phyloP scores from a whole-genome alignment of 2,113 vertebrate species.

The Microtus oregoni region DNA sequence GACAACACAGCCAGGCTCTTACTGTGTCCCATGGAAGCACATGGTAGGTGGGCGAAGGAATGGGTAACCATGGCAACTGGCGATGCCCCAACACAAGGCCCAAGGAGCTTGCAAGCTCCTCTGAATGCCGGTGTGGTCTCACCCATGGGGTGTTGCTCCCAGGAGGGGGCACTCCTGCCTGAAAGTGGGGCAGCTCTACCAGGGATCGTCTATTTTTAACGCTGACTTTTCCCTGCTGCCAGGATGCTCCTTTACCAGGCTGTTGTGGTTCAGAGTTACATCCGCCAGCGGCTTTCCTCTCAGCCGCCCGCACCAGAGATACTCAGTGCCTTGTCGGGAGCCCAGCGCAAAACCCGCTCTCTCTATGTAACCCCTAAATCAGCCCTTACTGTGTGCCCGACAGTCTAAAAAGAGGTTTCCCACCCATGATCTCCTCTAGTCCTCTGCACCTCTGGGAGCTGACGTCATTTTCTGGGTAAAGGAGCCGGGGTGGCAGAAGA shows the following conservation, averaged over 20 bases:
- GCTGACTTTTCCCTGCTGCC: constrained; percentile 17
- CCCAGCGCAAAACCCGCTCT: neutral
- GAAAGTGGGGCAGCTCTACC: constrained; percentile 29
- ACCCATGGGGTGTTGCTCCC: neutral
- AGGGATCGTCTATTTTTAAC: constrained; percentile 50
- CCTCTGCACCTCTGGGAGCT: neutral
- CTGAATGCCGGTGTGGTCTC: constrained; percentile 83
- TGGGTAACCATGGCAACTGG: neutral
- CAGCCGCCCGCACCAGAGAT: neutral
- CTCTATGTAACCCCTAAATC: neutral
- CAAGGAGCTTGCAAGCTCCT: constrained; percentile 7
- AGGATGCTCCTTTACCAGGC: neutral
- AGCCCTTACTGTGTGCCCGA: neutral
- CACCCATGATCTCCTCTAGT: neutral
- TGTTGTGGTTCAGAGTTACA: constrained; percentile 44
- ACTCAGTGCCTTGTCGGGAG: neutral
- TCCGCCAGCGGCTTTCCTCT: constrained; percentile 34
- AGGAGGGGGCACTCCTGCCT: neutral
- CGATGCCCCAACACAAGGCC: neutral
- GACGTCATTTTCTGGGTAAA: neutral
- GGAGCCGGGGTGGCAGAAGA: neutral
- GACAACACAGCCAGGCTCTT: neutral
- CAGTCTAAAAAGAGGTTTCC: neutral
- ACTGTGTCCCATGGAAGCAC: neutral
- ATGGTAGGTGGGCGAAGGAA: neutral